Evolutionary conservation across 2,888 invertebrate species (phyloP).

Genomic region (Axea sp.): DNA sequence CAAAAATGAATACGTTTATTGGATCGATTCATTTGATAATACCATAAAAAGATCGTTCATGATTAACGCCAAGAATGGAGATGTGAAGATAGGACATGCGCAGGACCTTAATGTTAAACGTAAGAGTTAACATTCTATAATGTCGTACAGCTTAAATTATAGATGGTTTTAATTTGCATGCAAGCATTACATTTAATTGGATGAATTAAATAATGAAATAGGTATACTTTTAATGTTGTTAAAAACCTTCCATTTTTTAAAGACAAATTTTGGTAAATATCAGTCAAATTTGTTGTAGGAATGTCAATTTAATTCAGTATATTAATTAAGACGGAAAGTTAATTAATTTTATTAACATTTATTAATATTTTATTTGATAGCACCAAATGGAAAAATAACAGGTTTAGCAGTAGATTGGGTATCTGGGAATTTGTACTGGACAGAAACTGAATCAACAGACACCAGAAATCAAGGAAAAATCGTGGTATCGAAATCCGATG

Average conservation of each 20-base stretch:
- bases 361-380: conserved; percentile 23
- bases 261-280: too few relatives aligned
- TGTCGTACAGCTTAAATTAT: too few relatives aligned
- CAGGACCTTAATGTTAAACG: conserved; percentile 91
- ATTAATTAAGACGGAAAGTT: too few relatives aligned
- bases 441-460: conserved; percentile 87
- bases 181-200: too few relatives aligned
- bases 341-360: too few relatives aligned
- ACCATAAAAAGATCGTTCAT: conserved; percentile 95
- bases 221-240: too few relatives aligned
- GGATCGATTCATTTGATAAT: conserved; percentile 95
- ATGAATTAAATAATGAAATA: neutral
- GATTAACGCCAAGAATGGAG: conserved; percentile 88
- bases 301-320: too few relatives aligned
- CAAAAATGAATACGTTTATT: conserved; percentile 91
- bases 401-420: conserved; percentile 96
- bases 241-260: too few relatives aligned
- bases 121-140: too few relatives aligned
- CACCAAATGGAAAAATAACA: conserved; percentile 88
- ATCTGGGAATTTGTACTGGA: conserved; percentile 96
- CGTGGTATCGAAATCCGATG: conserved; percentile 93
- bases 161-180: too few relatives aligned
- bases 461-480: conserved; percentile 87
- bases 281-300: too few relatives aligned
- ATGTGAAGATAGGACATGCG: conserved; percentile 89